phyloP scores from a whole-genome alignment of 1,140 invertebrate species.

The Cheumatopsyche charites region DNA sequence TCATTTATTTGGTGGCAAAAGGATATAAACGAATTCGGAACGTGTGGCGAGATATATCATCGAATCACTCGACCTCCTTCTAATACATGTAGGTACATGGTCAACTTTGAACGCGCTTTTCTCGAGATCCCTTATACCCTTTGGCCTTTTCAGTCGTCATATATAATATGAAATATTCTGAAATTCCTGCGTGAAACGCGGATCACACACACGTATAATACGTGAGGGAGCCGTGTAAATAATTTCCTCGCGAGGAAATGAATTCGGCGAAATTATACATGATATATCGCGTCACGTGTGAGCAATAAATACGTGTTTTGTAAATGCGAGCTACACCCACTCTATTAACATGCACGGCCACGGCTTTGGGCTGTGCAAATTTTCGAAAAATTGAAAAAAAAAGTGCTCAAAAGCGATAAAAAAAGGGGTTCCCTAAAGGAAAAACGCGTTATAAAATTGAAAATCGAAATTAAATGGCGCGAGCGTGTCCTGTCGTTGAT shows the following conservation, averaged over 20 bases:
- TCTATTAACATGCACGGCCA: constrained; percentile 16
- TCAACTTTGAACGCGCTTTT: no score
- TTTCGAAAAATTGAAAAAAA: background rate
- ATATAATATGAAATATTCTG: no score
- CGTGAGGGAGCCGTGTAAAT: background rate
- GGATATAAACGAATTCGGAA: no score
- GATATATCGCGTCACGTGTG: constrained; percentile 2
- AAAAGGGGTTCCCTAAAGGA: background rate
- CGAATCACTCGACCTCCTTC: no score
- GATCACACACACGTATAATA: no score
- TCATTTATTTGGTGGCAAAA: no score
- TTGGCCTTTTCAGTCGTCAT: no score
- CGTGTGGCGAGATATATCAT: no score
- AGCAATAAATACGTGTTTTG: constrained; percentile 5
- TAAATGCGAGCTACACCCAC: background rate
- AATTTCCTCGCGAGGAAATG: constrained; percentile 23
- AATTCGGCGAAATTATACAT: constrained; percentile 20
- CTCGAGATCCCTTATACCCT: no score
- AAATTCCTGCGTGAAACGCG: background rate
- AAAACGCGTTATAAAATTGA: background rate
- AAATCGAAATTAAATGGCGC: constrained; percentile 9
- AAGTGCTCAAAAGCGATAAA: background rate
- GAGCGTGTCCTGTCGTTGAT: background rate
- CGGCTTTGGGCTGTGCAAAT: background rate
- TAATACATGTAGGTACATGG: no score